Percentiles rank a stretch among this genome's conserved stretches.
Conservation (phyloP, 2,888 invertebrate genomes). For the Cerceris ruficornis region DNA sequence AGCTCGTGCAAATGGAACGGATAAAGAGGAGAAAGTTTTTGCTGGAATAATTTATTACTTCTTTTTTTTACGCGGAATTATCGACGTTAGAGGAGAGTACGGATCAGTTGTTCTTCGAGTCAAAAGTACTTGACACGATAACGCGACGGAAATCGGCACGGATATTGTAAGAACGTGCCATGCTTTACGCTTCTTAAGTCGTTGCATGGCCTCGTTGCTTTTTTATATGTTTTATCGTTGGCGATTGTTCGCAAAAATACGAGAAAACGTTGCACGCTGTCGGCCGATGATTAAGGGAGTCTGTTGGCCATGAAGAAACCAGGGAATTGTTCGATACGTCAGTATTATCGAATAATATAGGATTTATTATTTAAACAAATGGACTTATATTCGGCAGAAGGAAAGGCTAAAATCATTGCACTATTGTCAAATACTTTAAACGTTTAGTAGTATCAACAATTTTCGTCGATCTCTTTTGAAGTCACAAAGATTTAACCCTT, state of each 20-base stretch:
- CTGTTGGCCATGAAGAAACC: background rate
- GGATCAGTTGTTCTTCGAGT: conserved; percentile 26
- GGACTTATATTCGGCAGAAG: no score
- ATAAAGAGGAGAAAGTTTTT: no score
- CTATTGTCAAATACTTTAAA: no score
- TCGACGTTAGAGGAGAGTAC: no score
- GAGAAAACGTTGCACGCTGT: background rate
- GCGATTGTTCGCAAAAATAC: background rate
- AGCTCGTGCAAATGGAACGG: background rate
- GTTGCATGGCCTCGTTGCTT: conserved; percentile 38
- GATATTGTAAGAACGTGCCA: conserved; percentile 37
- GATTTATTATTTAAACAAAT: no score
- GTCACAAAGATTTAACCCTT: no score
- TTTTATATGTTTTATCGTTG: conserved; percentile 3
- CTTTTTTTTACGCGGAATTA: no score
- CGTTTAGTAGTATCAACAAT: no score
- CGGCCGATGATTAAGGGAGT: background rate
- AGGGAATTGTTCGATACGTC: background rate
- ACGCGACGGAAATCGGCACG: conserved; percentile 47
- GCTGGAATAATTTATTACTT: no score
- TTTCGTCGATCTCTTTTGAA: no score
- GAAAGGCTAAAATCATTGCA: no score
- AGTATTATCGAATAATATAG: no score
- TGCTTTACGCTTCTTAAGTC: conserved; percentile 55
- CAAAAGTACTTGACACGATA: conserved; percentile 52